phyloP scores from a whole-genome alignment of 2,888 invertebrate species.

The Rhimphoctona megacephalus region DNA sequence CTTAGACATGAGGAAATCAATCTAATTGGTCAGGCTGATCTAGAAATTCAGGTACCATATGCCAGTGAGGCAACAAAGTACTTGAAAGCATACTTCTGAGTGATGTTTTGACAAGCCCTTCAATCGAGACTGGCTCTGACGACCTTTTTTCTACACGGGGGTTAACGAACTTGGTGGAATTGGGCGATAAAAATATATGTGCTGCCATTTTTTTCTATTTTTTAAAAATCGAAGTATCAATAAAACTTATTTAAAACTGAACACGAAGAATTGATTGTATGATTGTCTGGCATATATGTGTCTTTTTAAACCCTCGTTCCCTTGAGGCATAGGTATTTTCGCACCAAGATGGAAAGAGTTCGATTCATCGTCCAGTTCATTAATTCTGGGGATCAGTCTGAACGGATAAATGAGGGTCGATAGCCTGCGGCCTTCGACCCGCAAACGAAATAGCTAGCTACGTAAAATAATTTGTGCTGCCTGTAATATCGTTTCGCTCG shows the following conservation, averaged over 20 bases:
- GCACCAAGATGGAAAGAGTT: slow-evolving; percentile 38
- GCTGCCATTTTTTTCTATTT: background rate
- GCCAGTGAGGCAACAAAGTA: too few relatives aligned
- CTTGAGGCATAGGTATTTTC: background rate
- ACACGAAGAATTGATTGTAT: background rate
- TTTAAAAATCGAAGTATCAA: background rate
- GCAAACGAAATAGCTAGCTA: background rate
- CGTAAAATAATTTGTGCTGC: slow-evolving; percentile 35
- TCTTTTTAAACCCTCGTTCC: background rate
- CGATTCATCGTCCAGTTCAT: slow-evolving; percentile 52
- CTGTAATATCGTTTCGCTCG: slow-evolving; percentile 10
- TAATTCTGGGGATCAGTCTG: slow-evolving; percentile 6
- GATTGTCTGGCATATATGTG: background rate
- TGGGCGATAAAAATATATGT: background rate
- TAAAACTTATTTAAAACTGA: background rate
- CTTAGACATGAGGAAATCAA: background rate
- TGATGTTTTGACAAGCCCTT: too few relatives aligned
- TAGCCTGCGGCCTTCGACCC: slow-evolving; percentile 11
- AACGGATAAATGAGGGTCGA: background rate
- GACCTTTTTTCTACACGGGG: background rate
- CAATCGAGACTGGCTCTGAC: too few relatives aligned
- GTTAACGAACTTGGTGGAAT: background rate
- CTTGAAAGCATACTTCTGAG: too few relatives aligned
- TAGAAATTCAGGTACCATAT: too few relatives aligned
- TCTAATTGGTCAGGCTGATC: background rate